Evolutionary conservation across 2,797 vertebrate genomes (phyloP), one percentile per base, ranked within the genome.

Genomic region (Poecilia picta): DNA sequence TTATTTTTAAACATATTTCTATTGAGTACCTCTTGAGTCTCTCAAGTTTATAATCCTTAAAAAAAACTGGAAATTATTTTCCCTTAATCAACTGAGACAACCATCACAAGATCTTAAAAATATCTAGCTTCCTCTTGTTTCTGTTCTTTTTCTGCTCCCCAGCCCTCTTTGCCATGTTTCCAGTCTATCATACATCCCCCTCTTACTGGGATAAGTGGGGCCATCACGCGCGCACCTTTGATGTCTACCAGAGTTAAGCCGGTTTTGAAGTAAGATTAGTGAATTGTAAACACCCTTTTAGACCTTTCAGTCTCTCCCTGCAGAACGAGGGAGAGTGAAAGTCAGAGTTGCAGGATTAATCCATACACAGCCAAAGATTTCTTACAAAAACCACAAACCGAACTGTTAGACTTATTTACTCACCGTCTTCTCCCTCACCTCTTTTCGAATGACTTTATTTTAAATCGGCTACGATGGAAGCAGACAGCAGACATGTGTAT

Each of bases 251-350:
- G 94, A 94, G 95, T 95, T 95, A 94, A 95, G 94, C 93, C 90
- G 91, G 93, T 94, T 94, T 94, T 94, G 94, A 94, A 95, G 94
- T 95, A 92, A 94, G 95, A 95, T 95, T 95, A 95, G 92, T 87
- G 91, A 94, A 91, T 93, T 94, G 93, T 95, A 94, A 95, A 95
- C 92, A 93, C 94, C 92, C 93, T 94, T 93, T 93, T 92, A 94
- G 92, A 92, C 93, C 92, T 91, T 70, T 94, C 89, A 93, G 92
- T 92, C 92, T 93, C 92, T 92, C 88, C 81, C 85, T 1, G 72
- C 77, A 85, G 90, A 94, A 89, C 39, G 82, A 91, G 89, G 81
- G 84, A 87, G 91, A 89, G 86, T 89, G 84, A 90, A 92, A 91
- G 87, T 83, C 79, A 87, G 90, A 91, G 88, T 89, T 85, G 85